Evolutionary conservation across 2,797 vertebrate genomes (phyloP), one percentile per base, ranked within the genome.

Genomic region (Schizopygopsis pylzovi): DNA sequence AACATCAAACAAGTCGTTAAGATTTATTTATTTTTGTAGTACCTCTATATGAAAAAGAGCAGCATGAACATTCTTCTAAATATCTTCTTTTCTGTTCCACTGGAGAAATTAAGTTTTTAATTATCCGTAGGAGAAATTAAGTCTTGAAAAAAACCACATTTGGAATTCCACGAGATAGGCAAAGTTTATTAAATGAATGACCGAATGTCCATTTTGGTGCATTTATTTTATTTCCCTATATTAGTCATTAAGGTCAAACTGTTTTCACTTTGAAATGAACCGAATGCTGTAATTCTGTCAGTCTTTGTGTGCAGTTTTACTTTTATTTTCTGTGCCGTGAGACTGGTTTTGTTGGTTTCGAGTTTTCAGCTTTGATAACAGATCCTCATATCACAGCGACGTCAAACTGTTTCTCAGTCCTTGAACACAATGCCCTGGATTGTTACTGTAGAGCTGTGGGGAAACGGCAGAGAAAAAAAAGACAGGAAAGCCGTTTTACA

Each of bases 361-460:
- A 54, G 52, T 56, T 83, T 83, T 41, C 59, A 56, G 77, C 72
- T 45, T 83, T 80, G 79, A 56, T 63, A 79, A 61, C 52, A 45
- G 63, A 70, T 81, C 80, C 68, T 86, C 84, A 72, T 81, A 85
- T 89, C 84, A 49, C 20, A 33, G 37, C 15, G 3, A 33, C 4
- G 70, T 82, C 43, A n/a, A 52, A 28, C 80, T 79, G 61, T 77
- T 80, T 79, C 71, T 79, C 54, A 76, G 84, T 47, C 59, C 41
- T 43, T 43, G 43, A 70, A 54, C 81, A 88, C 86, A 88, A 82
- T 89, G 81, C 59, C 39, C 56, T 68, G 61, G 52, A 73, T 87
- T 82, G 85, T 86, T 84, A 45, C 73, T 33, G 70, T 68, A 47
- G 63, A 73, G 41, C 72, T 82, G 28, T 47, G 59, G 54, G 52